These are phyloP conservation scores for Tiliacea citrago DNA, from an alignment of 2,888 invertebrate species.

Conservation along the genomic window DNA sequence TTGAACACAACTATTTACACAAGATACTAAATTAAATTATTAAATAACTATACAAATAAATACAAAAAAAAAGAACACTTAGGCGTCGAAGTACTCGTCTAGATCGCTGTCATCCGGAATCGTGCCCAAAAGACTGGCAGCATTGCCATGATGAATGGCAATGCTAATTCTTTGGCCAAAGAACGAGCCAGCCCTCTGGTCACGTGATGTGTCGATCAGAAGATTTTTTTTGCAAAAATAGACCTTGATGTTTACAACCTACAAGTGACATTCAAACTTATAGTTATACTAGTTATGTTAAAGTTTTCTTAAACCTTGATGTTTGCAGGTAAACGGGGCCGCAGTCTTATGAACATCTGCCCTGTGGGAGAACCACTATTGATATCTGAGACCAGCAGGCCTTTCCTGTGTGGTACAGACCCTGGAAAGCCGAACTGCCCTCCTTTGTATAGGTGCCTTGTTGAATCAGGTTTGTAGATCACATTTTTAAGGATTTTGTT, in stretches of 20 bases:
- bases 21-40: too few species aligned
- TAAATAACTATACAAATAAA: too few species aligned
- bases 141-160: background rate
- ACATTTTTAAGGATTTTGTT: too few species aligned
- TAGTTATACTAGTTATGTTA: too few species aligned
- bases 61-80: too few species aligned
- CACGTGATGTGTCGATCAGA: too few species aligned
- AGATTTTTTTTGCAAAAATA: too few species aligned
- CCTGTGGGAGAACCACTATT: slow-evolving; percentile 94
- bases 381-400: slow-evolving; percentile 93
- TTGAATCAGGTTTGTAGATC: slow-evolving; percentile 91
- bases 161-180: background rate
- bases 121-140: background rate
- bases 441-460: slow-evolving; percentile 94
- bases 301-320: slow-evolving; percentile 3
- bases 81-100: background rate
- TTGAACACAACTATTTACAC: too few species aligned
- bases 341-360: slow-evolving; percentile 94
- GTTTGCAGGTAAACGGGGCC: slow-evolving; percentile 92
- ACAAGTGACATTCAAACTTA: background rate
- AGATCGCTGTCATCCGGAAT: background rate
- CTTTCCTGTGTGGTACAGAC: slow-evolving; percentile 95
- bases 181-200: background rate
- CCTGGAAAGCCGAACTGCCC: slow-evolving; percentile 96
- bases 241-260: background rate